Evolutionary conservation across 2,888 invertebrate species (phyloP).

Genomic region (Seira musarum): DNA sequence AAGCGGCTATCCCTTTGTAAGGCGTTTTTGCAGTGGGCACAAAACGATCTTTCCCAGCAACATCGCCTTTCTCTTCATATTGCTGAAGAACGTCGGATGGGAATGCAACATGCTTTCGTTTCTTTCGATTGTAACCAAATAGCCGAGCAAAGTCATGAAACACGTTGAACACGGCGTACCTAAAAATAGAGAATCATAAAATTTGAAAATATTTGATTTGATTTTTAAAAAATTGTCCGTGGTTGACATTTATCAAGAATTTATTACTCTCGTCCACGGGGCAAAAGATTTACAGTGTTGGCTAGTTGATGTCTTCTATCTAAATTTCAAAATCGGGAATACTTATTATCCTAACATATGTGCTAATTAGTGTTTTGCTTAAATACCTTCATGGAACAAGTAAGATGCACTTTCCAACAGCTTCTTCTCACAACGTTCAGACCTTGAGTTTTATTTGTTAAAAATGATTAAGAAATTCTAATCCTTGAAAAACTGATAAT

Average conservation of each 20-base stretch:
- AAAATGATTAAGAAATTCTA: background rate
- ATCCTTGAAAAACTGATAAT: no score
- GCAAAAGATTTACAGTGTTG: background rate
- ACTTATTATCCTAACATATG: background rate
- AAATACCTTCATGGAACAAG: constrained; percentile 21
- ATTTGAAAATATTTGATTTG: no score
- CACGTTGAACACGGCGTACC: constrained; percentile 31
- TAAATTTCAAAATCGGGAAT: background rate
- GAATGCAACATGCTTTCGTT: constrained; percentile 34
- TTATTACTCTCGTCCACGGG: background rate
- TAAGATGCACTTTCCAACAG: constrained; percentile 27
- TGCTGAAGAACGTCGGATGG: constrained; percentile 32
- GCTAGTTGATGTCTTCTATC: constrained; percentile 2
- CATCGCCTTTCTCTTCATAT: constrained; percentile 44
- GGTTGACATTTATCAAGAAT: background rate
- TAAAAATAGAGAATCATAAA: background rate
- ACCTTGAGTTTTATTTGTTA: background rate
- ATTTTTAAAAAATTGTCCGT: background rate
- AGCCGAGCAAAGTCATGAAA: constrained; percentile 34
- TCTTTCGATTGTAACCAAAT: background rate
- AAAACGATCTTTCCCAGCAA: constrained; percentile 48
- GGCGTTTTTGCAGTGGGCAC: constrained; percentile 28
- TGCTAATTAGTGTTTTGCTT: no score
- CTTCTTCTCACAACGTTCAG: constrained; percentile 14
- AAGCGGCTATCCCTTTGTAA: constrained; percentile 15